Percentiles rank a stretch among this genome's conserved stretches.
phyloP scores from a whole-genome alignment of 1,140 invertebrate species.

The Araneus ventricosus region DNA sequence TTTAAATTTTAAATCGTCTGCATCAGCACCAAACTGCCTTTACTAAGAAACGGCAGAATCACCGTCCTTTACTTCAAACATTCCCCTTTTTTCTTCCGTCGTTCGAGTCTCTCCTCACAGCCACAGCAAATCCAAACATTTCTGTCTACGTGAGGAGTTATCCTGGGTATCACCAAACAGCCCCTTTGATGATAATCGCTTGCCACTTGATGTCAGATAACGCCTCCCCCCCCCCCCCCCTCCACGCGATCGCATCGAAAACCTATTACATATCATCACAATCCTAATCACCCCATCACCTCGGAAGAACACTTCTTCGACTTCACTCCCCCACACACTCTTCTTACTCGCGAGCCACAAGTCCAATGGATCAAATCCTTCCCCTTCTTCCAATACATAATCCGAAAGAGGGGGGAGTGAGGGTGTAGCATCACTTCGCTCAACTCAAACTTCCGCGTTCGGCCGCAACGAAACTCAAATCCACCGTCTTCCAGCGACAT shows the following conservation, averaged over 20 bases:
- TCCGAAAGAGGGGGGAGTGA: too few relatives aligned
- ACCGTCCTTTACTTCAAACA: too few relatives aligned
- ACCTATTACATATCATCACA: conserved; percentile 63
- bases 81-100: not conserved
- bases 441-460: conserved; percentile 50
- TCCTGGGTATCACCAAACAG: conserved; percentile 5
- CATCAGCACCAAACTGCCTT: too few relatives aligned
- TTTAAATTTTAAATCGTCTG: too few relatives aligned
- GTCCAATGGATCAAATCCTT: conserved; percentile 34
- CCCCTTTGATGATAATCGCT: not conserved
- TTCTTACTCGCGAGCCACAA: not conserved
- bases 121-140: not conserved
- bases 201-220: too few relatives aligned
- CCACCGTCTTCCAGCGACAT: not conserved
- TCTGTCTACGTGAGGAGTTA: not conserved
- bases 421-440: not conserved
- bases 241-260: conserved; percentile 39
- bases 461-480: not conserved
- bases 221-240: not conserved
- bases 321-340: not conserved
- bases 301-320: conserved; percentile 36
- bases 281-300: conserved; percentile 59
- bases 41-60: too few relatives aligned
- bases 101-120: not conserved
- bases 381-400: not conserved